phyloP scores from a whole-genome alignment of 1,140 invertebrate species.

The Platyscapa corneri region DNA sequence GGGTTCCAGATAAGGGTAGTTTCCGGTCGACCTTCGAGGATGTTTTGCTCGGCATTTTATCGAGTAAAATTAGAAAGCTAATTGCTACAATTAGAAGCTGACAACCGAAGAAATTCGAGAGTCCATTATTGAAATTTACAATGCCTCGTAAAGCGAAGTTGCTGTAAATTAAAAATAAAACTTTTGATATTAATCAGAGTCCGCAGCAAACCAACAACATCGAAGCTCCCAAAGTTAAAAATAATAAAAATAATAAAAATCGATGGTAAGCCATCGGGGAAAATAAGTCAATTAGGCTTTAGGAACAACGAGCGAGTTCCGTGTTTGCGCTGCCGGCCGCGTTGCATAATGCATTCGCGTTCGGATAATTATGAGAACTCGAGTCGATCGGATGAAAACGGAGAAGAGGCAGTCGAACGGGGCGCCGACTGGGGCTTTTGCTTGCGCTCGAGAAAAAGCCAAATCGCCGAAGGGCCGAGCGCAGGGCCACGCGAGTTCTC shows the following conservation, averaged over 20 bases:
- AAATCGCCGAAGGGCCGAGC: not conserved
- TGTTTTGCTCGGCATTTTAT: not conserved
- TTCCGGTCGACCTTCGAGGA: not conserved
- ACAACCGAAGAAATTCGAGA: not conserved
- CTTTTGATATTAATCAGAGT: not conserved
- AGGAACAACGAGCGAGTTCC: too few relatives aligned
- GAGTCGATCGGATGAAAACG: too few relatives aligned
- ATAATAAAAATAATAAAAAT: not conserved
- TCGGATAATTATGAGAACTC: too few relatives aligned
- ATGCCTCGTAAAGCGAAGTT: too few relatives aligned
- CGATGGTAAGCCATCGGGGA: not conserved
- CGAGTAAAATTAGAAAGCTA: not conserved
- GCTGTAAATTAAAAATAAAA: not conserved
- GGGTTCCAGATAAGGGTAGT: not conserved
- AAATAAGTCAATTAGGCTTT: too few relatives aligned
- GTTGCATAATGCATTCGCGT: too few relatives aligned
- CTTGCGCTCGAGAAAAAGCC: too few relatives aligned
- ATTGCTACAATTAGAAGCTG: not conserved
- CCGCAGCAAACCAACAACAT: not conserved
- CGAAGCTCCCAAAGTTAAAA: not conserved
- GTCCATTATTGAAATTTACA: too few relatives aligned
- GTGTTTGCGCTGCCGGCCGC: too few relatives aligned
- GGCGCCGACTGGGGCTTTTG: too few relatives aligned
- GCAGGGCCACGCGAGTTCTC: too few relatives aligned
- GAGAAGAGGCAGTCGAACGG: too few relatives aligned